A percentile compares a stretch with the other conserved stretches of the same genome.
Conservation (phyloP, 2,888 invertebrate species). For the Tetropium fuscum region DNA sequence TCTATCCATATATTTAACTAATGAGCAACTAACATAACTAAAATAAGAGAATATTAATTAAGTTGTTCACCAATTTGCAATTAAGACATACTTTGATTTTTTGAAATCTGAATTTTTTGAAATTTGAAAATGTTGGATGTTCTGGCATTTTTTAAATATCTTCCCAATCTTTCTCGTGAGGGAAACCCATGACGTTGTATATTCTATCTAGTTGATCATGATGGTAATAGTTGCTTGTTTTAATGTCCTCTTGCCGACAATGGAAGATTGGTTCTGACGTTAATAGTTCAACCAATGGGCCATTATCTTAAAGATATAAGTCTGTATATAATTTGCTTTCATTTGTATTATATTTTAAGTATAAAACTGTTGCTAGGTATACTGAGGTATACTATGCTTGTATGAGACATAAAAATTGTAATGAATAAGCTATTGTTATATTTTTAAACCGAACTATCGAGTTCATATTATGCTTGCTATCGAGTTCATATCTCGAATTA, state of each 20-base stretch:
- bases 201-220: constrained; percentile 98
- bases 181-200: constrained; percentile 99
- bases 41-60: constrained; percentile 39
- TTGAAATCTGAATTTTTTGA: too few species aligned
- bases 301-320: constrained; percentile 80
- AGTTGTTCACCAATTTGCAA: constrained; percentile 3
- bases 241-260: constrained; percentile 99
- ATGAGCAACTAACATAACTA: constrained; percentile 88
- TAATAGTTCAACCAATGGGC: constrained; percentile 96
- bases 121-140: constrained; percentile 93
- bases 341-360: too few species aligned
- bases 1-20: constrained; percentile 95
- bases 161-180: constrained; percentile 97
- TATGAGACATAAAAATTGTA: too few species aligned
- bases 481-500: too few species aligned
- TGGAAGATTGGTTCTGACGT: constrained; percentile 99
- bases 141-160: constrained; percentile 99
- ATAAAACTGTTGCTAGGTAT: too few species aligned
- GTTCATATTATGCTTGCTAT: too few species aligned
- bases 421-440: too few species aligned
- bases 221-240: constrained; percentile 99
- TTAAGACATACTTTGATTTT: constrained; percentile 80
- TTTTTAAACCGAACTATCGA: too few species aligned
- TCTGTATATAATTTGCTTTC: too few species aligned
- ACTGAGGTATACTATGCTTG: too few species aligned